These are phyloP conservation scores for Lithophane ornitopus DNA, from an alignment of 2,888 invertebrate genomes.

Conservation along the genomic window DNA sequence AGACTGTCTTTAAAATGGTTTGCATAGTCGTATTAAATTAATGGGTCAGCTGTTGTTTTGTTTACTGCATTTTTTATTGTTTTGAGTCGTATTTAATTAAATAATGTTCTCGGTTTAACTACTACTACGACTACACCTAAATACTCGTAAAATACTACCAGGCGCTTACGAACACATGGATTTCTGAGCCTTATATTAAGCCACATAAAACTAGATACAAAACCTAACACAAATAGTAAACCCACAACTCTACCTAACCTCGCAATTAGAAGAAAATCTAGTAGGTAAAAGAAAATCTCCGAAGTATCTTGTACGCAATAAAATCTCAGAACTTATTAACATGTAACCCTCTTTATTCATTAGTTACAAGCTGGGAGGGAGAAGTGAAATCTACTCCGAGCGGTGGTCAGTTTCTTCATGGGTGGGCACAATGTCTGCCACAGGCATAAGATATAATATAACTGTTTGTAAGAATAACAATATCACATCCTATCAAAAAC, in stretches of 20 bases:
- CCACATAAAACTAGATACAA: not conserved
- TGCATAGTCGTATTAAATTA: slow-evolving; percentile 15
- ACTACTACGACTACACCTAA: too few relatives aligned
- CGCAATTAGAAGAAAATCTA: slow-evolving; percentile 35
- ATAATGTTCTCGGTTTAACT: not conserved
- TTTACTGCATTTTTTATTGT: not conserved
- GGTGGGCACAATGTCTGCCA: slow-evolving; percentile 13
- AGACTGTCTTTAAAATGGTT: slow-evolving; percentile 37
- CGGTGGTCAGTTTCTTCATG: slow-evolving; percentile 37
- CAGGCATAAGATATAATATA: not conserved
- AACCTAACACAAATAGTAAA: slow-evolving; percentile 10
- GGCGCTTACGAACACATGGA: too few relatives aligned
- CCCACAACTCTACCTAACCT: slow-evolving; percentile 5
- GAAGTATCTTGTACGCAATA: slow-evolving; percentile 44
- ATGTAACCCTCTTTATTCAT: slow-evolving; percentile 56
- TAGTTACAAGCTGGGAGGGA: slow-evolving; percentile 48
- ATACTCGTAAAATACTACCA: too few relatives aligned
- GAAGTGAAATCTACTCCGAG: slow-evolving; percentile 47
- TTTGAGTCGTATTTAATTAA: not conserved
- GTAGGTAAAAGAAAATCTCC: slow-evolving; percentile 36
- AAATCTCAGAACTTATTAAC: slow-evolving; percentile 57
- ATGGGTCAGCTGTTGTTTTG: slow-evolving; percentile 2
- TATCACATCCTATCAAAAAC: not conserved
- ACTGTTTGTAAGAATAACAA: not conserved
- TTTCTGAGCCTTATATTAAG: not conserved